These are phyloP conservation scores for Thumatha senex DNA, from an alignment of 2,888 invertebrate genomes.

Conservation along the genomic window DNA sequence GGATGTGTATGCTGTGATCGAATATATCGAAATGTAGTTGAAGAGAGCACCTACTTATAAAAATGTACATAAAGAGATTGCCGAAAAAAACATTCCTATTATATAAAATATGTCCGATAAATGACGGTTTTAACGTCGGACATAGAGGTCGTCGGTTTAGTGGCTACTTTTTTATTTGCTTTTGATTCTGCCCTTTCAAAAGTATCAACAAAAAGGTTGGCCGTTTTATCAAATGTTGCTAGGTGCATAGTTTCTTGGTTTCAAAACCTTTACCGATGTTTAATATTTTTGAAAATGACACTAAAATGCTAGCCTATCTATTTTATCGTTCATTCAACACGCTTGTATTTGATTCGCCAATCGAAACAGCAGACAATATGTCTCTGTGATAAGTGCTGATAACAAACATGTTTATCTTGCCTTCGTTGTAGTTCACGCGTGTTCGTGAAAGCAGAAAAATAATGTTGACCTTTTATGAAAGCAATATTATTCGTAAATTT, in stretches of 20 bases:
- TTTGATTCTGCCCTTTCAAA: too few species aligned
- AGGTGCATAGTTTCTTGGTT: background rate
- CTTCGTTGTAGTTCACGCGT: slow-evolving; percentile 37
- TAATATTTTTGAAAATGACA: background rate
- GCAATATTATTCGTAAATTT: background rate
- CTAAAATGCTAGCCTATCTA: slow-evolving; percentile 13
- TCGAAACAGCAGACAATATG: slow-evolving; percentile 47
- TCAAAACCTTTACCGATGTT: background rate
- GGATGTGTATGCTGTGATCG: too few species aligned
- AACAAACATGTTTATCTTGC: slow-evolving; percentile 27
- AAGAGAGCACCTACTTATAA: too few species aligned
- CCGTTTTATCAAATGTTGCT: too few species aligned
- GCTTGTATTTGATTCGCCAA: slow-evolving; percentile 34
- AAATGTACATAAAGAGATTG: too few species aligned
- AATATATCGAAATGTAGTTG: too few species aligned
- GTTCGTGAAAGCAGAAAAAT: slow-evolving; percentile 15
- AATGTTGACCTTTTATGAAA: slow-evolving; percentile 5
- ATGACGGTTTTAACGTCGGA: too few species aligned
- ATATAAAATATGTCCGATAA: too few species aligned
- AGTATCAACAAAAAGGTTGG: too few species aligned
- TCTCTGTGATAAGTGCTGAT: slow-evolving; percentile 46
- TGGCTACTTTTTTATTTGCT: too few species aligned
- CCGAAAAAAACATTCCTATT: too few species aligned
- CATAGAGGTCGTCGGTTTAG: too few species aligned
- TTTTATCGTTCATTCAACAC: slow-evolving; percentile 28